Conservation (phyloP, 2,888 invertebrate genomes). For the Phortica magna region DNA sequence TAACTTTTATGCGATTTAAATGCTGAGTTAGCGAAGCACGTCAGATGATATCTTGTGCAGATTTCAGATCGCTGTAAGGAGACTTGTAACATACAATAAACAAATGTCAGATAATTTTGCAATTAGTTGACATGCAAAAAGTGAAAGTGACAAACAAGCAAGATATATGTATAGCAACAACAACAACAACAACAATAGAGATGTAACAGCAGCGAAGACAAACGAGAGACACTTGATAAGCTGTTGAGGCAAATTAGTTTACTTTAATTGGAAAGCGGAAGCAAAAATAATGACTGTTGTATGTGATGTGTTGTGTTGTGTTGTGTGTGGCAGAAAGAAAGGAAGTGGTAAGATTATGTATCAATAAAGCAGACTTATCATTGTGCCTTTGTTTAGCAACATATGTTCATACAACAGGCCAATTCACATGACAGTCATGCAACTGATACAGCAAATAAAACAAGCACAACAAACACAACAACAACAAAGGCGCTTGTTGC, state of each 20-base stretch:
- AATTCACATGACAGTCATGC: background rate
- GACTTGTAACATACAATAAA: background rate
- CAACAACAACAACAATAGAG: background rate
- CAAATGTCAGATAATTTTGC: conserved; percentile 37
- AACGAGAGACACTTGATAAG: conserved; percentile 4
- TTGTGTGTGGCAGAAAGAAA: too few species aligned
- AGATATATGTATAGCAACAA: background rate
- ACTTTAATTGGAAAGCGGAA: background rate
- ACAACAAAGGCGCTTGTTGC: background rate
- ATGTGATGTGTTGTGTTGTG: too few species aligned
- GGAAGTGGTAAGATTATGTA: too few species aligned
- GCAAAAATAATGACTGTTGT: background rate
- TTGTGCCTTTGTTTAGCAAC: background rate
- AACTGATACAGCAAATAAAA: background rate
- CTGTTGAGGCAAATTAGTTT: background rate
- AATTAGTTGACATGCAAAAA: conserved; percentile 46
- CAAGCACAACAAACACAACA: background rate
- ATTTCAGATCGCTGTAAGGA: background rate
- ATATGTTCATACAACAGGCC: background rate
- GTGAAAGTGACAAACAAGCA: background rate
- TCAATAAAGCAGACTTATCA: too few species aligned
- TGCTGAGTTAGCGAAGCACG: conserved; percentile 56
- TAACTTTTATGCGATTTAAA: conserved; percentile 69
- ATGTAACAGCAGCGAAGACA: background rate
- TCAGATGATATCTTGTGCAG: background rate